Evolutionary conservation across 2,113 vertebrate genomes (phyloP).

Genomic region (Petroica traversi): DNA sequence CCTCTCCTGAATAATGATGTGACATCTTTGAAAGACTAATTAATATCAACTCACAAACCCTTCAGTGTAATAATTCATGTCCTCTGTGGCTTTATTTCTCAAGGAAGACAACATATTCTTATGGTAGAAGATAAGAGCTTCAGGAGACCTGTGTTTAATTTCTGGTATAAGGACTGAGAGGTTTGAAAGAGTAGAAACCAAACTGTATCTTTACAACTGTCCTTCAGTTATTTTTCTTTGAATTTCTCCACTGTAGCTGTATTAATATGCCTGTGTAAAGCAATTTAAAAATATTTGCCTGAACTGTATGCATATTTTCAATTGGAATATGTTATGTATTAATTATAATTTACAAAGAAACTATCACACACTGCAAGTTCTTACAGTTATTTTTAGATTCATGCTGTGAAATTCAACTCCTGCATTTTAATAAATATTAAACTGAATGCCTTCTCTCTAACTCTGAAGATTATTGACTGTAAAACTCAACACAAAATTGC

Average conservation of each 20-base stretch:
- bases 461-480: neutral
- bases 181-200: neutral
- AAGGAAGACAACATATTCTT: neutral
- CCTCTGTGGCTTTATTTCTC: neutral
- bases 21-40: neutral
- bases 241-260: neutral
- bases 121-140: neutral
- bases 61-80: neutral
- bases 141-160: neutral
- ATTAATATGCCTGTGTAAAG: neutral
- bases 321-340: neutral
- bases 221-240: neutral
- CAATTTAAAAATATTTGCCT: neutral
- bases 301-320: neutral
- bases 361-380: neutral
- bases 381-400: neutral
- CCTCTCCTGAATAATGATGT: neutral
- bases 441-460: neutral
- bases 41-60: neutral
- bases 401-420: neutral
- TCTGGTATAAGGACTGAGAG: neutral
- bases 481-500: neutral
- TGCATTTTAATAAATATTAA: neutral
- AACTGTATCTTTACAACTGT: neutral
- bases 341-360: slow-evolving; percentile 10